Evolutionary conservation across 2,888 invertebrate species (phyloP).

Genomic region (Latheticus oryzae): DNA sequence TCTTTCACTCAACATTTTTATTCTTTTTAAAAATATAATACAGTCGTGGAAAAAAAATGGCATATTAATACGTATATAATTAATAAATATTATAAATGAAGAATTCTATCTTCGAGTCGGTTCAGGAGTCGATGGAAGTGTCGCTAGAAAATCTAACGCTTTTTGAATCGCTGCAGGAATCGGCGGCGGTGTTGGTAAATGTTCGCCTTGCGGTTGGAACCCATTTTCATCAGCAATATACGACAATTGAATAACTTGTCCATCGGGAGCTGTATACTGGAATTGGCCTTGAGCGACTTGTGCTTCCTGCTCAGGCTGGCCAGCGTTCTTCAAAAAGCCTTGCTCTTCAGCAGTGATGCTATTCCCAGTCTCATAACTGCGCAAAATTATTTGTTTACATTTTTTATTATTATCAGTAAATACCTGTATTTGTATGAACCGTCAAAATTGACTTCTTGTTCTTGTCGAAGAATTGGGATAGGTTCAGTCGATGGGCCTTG

Average conservation of each 20-base stretch:
- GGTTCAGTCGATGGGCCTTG: conserved; percentile 69
- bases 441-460: conserved; percentile 76
- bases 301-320: conserved; percentile 68
- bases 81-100: neutral
- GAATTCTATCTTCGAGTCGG: conserved; percentile 26
- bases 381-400: too few relatives aligned
- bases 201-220: conserved; percentile 73
- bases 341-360: conserved; percentile 71
- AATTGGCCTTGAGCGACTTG: conserved; percentile 71
- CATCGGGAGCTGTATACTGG: conserved; percentile 72
- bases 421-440: conserved; percentile 73
- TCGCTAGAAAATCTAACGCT: conserved; percentile 74
- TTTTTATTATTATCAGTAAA: too few relatives aligned
- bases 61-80: conserved; percentile 28
- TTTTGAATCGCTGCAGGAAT: conserved; percentile 76
- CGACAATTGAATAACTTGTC: conserved; percentile 66
- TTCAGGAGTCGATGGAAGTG: conserved; percentile 68
- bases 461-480: conserved; percentile 75
- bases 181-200: conserved; percentile 74
- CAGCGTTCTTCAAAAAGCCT: conserved; percentile 71
- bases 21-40: conserved; percentile 28
- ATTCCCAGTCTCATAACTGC: conserved; percentile 71
- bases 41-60: conserved; percentile 30
- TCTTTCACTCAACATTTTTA: conserved; percentile 14
- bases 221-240: conserved; percentile 80